Evolutionary conservation across 2,113 vertebrate species (phyloP).

Genomic region (Rana temporaria): DNA sequence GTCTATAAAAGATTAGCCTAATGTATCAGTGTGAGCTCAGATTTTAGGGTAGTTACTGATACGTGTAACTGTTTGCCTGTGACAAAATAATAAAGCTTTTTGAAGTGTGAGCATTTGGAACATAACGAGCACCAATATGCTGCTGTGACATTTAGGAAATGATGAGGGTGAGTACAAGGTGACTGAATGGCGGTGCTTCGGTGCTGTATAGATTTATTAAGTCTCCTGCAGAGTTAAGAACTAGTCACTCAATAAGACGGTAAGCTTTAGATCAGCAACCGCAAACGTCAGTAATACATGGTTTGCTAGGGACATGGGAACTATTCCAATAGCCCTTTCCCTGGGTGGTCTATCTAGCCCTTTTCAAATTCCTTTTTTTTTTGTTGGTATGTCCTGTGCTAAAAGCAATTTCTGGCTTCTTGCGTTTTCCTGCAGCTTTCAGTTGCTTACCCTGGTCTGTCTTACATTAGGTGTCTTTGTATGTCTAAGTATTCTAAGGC

Average conservation of each 20-base stretch:
- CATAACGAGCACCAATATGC: too few relatives aligned
- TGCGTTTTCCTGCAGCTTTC: neutral
- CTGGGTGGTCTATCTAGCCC: neutral
- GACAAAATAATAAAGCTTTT: too few relatives aligned
- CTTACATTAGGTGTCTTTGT: neutral
- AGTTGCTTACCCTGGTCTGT: neutral
- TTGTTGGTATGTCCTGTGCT: neutral
- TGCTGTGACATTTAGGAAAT: too few relatives aligned
- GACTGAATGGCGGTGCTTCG: too few relatives aligned
- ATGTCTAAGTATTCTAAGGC: neutral
- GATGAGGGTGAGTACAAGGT: too few relatives aligned
- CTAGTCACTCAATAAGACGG: neutral
- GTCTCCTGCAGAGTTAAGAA: neutral
- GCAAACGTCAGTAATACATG: neutral
- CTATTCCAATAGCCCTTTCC: neutral
- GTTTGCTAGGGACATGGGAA: neutral
- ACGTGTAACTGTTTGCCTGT: too few relatives aligned
- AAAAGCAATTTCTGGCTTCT: neutral
- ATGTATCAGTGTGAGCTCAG: too few relatives aligned
- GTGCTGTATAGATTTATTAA: neutral
- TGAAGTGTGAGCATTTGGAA: too few relatives aligned
- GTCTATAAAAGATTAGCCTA: too few relatives aligned
- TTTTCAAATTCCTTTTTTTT: neutral
- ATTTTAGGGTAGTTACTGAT: too few relatives aligned
- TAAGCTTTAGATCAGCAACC: neutral